Evolutionary conservation across 30 jellyfish, hydroid and myxozoan genomes (phyloP).

Genomic region (Aurelia coerulea): DNA sequence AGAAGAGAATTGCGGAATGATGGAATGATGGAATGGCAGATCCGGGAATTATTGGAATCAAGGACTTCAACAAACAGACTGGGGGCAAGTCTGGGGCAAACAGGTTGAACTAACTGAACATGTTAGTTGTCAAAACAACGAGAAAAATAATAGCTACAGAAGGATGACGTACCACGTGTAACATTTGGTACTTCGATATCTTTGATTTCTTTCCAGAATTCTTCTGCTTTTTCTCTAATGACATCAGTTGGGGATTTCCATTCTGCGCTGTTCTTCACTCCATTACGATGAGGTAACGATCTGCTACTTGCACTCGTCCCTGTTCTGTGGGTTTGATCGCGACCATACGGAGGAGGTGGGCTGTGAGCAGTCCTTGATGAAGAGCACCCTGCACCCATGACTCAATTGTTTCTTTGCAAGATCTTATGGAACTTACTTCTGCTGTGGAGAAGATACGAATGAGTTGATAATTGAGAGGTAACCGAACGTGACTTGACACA

Average conservation of each 20-base stretch:
- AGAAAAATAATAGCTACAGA: background rate
- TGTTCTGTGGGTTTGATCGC: background rate
- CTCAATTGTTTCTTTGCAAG: background rate
- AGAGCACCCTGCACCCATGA: conserved; percentile 32
- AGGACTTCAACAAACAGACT: too few species aligned
- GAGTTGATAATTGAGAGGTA: background rate
- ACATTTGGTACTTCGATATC: conserved; percentile 45
- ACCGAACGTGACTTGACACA: too few species aligned
- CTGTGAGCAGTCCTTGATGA: background rate
- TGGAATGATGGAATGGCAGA: too few species aligned
- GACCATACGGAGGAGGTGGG: background rate
- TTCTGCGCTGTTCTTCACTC: too few species aligned
- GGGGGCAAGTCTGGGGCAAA: too few species aligned
- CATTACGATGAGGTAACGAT: too few species aligned
- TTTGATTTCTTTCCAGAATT: conserved; percentile 48
- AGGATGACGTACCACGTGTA: conserved; percentile 3
- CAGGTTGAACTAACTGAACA: too few species aligned
- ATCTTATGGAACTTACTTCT: background rate
- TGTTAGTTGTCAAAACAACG: too few species aligned
- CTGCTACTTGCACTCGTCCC: too few species aligned
- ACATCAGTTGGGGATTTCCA: conserved; percentile 14
- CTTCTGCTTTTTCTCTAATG: conserved; percentile 43
- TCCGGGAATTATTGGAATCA: too few species aligned
- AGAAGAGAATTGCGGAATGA: too few species aligned
- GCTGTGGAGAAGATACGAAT: background rate